Evolutionary conservation across 2,113 vertebrate species (phyloP), one percentile per base, ranked within the genome.

Genomic region (Actinemys pallida): DNA sequence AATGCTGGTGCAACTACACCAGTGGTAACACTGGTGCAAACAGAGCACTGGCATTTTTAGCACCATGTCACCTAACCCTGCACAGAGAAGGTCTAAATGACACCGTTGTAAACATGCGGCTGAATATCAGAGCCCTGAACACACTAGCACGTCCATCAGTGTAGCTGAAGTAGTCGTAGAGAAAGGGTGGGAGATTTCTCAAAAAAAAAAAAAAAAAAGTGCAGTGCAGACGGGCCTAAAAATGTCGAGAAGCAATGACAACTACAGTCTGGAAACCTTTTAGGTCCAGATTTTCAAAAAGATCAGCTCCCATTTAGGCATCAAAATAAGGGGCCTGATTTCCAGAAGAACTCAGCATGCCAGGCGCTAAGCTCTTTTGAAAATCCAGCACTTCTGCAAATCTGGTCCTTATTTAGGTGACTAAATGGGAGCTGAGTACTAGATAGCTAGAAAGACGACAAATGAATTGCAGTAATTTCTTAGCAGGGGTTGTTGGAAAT

Each of bases 361-460:
- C 84, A 1, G 76, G 90, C 94, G 94, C 95, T 94, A 94, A 94
- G 96, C 94, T 95, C 94, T 95, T 95, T 87, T 94, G 90, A n/a
- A 96, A 96, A 94, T 88, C 92, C 85, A 91, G 92, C 96, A 92
- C 95, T 95, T 87, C 12, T 39, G 83, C 57, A 96, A 96, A 96
- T 95, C 96, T 97, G 96, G 96, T 95, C 95, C 95, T 95, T 94
- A 95, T 97, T 97, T 97, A 95, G 94, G 84, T 79, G 89, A 89
- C 89, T 92, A 95, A 95, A 75, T 50, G 10, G 1, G 85, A 75
- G 29, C 79, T 90, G 90, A 96, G 88, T 17, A 56, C 88, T n/a
- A 87, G 75, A 95, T 87, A 49, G 85, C 90, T 91, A 93, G 93
- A 50, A 89, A 76, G 89, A 90, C 92, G 89, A 96, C 92, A 97